phyloP scores from a whole-genome alignment of 2,797 vertebrate genomes.

The Cossypha heuglini region DNA sequence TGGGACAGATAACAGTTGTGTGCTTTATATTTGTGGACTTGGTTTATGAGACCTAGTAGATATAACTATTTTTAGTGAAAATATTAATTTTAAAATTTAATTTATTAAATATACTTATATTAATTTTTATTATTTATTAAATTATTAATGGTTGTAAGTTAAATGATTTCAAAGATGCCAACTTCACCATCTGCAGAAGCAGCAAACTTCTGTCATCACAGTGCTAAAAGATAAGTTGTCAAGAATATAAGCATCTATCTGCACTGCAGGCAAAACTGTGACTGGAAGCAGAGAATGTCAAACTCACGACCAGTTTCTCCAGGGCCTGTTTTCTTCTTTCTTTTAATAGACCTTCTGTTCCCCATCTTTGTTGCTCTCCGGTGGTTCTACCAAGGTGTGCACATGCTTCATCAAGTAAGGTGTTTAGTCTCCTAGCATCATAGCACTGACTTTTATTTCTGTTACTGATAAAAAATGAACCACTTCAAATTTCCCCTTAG shows the following conservation, averaged over 20 bases:
- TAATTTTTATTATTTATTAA: background rate
- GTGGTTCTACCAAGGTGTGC: background rate
- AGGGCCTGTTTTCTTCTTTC: background rate
- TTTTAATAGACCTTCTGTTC: background rate
- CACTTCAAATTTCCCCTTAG: background rate
- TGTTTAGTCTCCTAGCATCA: background rate
- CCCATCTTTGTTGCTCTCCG: background rate
- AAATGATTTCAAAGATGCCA: background rate
- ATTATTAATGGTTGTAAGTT: background rate
- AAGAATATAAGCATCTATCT: background rate
- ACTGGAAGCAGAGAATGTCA: background rate
- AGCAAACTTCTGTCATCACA: background rate
- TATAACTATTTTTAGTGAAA: background rate
- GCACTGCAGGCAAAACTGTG: background rate
- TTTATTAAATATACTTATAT: background rate
- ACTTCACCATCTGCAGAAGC: background rate
- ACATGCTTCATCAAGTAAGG: background rate
- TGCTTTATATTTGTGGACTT: background rate
- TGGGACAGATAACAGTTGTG: background rate
- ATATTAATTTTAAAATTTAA: accelerated
- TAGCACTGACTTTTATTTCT: background rate
- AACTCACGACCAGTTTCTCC: accelerated
- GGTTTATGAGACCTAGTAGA: background rate
- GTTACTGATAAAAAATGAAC: background rate
- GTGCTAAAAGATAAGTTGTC: background rate